A percentile compares a stretch with the other conserved stretches of the same genome.
These are phyloP conservation scores for Ennomos erosarius DNA, from an alignment of 2,888 invertebrate genomes.

Conservation along the genomic window DNA sequence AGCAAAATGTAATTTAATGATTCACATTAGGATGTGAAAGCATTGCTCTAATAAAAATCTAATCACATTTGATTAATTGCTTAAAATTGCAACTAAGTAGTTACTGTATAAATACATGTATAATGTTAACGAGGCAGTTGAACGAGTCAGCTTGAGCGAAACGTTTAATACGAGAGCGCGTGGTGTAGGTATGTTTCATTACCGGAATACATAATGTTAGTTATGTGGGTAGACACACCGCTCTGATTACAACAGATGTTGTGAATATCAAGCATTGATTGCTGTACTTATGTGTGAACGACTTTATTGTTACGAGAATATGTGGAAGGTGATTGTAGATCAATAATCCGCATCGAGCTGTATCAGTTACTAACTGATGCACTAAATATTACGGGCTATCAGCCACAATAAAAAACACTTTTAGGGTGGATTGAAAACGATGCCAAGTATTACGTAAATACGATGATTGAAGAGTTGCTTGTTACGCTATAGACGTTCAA, in stretches of 20 bases:
- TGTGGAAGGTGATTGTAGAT: constrained; percentile 35
- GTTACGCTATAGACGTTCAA: constrained; percentile 58
- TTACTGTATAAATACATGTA: constrained; percentile 22
- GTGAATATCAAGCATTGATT: constrained; percentile 36
- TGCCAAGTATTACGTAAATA: constrained; percentile 73
- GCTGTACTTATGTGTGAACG: constrained; percentile 23
- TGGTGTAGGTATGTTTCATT: constrained; percentile 43
- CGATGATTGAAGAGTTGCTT: constrained; percentile 65
- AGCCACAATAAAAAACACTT: constrained; percentile 67
- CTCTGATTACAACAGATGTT: constrained; percentile 46
- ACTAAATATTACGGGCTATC: constrained; percentile 68
- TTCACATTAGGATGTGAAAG: too few species aligned
- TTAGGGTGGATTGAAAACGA: constrained; percentile 57
- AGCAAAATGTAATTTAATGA: too few species aligned
- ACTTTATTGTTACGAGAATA: constrained; percentile 19
- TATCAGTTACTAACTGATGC: constrained; percentile 51
- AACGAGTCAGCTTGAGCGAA: constrained; percentile 38
- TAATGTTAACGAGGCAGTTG: constrained; percentile 31
- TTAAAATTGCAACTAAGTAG: constrained; percentile 8
- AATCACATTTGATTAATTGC: neutral
- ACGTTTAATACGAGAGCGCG: constrained; percentile 43
- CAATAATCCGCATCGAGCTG: constrained; percentile 50
- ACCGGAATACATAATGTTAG: constrained; percentile 29
- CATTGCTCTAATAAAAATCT: too few species aligned
- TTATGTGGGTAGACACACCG: constrained; percentile 40